Conservation (phyloP, 2,888 invertebrate species). For the Cartodere bifasciata region DNA sequence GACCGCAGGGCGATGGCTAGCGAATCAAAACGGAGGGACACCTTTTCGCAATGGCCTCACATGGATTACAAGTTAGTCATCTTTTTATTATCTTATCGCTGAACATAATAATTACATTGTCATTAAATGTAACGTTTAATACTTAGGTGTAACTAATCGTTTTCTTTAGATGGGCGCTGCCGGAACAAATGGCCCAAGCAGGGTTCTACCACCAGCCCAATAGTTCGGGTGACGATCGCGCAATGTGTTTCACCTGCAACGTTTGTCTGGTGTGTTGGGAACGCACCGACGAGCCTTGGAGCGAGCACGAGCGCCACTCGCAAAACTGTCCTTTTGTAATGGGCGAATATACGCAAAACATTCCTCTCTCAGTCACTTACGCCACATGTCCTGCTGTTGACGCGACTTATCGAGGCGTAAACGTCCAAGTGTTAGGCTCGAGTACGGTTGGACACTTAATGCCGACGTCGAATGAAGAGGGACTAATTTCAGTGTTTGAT, state of each 20-base stretch:
- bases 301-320: conserved; percentile 90
- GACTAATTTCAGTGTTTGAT: conserved; percentile 72
- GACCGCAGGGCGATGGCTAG: conserved; percentile 72
- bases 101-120: neutral
- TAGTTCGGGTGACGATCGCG: conserved; percentile 79
- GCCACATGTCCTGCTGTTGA: conserved; percentile 64
- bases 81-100: neutral
- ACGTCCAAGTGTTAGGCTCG: conserved; percentile 25
- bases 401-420: conserved; percentile 26
- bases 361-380: conserved; percentile 75
- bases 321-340: conserved; percentile 88
- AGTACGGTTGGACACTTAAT: conserved; percentile 33
- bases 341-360: conserved; percentile 91
- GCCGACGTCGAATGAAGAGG: conserved; percentile 46
- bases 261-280: conserved; percentile 96
- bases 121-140: neutral
- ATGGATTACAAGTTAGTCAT: conserved; percentile 82
- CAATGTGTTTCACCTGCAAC: conserved; percentile 92
- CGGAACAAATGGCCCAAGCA: conserved; percentile 93
- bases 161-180: conserved; percentile 90
- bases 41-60: conserved; percentile 91
- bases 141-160: neutral
- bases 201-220: conserved; percentile 94
- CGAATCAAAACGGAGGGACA: conserved; percentile 79
- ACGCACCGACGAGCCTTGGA: conserved; percentile 94